A percentile compares a stretch with the other conserved stretches of the same genome.
Evolutionary conservation across 30 jellyfish, hydroid and myxozoan species (phyloP).

Genomic region (Sanderia malayensis): DNA sequence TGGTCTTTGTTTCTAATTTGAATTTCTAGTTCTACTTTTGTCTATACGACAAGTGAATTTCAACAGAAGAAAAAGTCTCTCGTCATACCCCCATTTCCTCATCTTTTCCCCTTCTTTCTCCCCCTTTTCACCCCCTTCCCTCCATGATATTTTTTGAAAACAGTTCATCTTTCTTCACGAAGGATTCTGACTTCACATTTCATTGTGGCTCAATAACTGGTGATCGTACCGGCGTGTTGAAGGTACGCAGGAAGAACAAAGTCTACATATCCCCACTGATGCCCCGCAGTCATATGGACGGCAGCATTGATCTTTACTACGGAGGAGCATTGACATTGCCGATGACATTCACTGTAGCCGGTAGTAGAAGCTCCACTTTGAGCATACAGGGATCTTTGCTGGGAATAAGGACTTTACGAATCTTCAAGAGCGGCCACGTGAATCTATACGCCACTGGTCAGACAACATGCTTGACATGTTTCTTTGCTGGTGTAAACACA

Average conservation of each 20-base stretch:
- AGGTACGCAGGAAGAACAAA: conserved; percentile 37
- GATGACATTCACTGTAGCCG: conserved; percentile 37
- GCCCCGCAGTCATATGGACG: conserved; percentile 28
- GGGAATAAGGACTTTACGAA: conserved; percentile 26
- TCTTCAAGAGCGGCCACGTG: conserved; percentile 31
- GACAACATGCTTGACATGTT: conserved; percentile 56
- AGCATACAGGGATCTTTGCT: conserved; percentile 42
- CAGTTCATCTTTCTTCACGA: not conserved
- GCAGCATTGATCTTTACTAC: conserved; percentile 25
- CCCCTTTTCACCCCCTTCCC: too few species aligned
- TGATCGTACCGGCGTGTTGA: conserved; percentile 52
- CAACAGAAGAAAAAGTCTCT: too few species aligned
- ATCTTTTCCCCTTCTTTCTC: too few species aligned
- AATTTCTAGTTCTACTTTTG: too few species aligned
- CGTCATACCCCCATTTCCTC: too few species aligned
- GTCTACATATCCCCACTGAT: conserved; percentile 16
- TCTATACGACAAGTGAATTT: too few species aligned
- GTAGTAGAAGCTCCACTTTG: conserved; percentile 45
- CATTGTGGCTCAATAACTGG: conserved; percentile 40
- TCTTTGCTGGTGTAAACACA: conserved; percentile 45
- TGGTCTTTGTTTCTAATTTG: too few species aligned
- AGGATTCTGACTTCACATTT: conserved; percentile 37
- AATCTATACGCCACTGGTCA: conserved; percentile 50
- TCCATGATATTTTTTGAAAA: too few species aligned
- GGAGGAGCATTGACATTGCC: conserved; percentile 60